These are phyloP conservation scores for Sciurus vulgaris DNA, from an alignment of 2,797 vertebrate species.

Conservation along the genomic window DNA sequence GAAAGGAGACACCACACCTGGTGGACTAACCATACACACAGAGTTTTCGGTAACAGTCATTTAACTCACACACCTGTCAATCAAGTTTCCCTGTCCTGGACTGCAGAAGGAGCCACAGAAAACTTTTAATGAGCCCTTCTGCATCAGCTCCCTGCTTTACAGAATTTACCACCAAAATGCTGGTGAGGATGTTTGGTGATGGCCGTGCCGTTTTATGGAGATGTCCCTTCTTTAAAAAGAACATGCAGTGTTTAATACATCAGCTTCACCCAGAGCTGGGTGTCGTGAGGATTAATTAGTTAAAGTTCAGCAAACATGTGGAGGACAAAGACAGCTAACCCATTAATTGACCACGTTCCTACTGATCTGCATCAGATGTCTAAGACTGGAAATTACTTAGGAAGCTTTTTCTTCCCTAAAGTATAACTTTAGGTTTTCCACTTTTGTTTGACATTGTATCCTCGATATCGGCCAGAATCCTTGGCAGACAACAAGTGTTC, in stretches of 20 bases:
- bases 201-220: not conserved
- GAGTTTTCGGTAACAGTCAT: not conserved
- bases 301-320: not conserved
- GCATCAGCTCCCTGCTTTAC: not conserved
- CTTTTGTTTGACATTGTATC: not conserved
- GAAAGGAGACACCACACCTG: not conserved
- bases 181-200: not conserved
- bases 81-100: not conserved
- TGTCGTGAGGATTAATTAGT: slow-evolving; percentile 69
- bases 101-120: not conserved
- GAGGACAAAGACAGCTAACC: not conserved
- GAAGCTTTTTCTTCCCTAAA: not conserved
- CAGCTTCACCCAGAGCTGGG: not conserved
- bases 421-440: not conserved
- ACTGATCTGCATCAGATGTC: not conserved
- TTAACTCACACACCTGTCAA: not conserved
- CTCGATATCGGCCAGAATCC: not conserved
- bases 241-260: not conserved
- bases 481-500: not conserved
- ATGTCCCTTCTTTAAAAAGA: slow-evolving; percentile 24
- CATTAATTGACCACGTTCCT: not conserved
- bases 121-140: not conserved
- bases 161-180: not conserved
- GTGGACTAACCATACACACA: not conserved
- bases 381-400: not conserved